phyloP scores from a whole-genome alignment of 2,888 invertebrate species.

The Encarsia formosa region DNA sequence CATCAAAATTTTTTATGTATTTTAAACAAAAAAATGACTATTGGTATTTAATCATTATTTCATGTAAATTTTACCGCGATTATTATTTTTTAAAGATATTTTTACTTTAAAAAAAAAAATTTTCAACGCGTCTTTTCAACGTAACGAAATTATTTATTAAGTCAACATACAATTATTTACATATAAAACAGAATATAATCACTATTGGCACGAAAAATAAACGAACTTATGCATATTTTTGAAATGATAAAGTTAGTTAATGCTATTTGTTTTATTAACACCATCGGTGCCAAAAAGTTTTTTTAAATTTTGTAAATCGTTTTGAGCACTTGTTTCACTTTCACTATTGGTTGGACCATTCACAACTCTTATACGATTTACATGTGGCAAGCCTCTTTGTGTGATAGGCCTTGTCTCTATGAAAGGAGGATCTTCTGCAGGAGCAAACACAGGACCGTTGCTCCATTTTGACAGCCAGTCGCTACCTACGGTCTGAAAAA shows the following conservation, averaged over 20 bases:
- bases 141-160: no score
- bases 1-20: no score
- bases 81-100: no score
- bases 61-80: no score
- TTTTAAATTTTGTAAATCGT: slow-evolving; percentile 9
- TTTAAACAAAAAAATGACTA: no score
- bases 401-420: background rate
- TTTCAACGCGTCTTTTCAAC: no score
- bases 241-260: background rate
- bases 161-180: no score
- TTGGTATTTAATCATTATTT: no score
- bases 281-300: slow-evolving; percentile 14
- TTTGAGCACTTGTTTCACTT: slow-evolving; percentile 4
- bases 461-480: slow-evolving; percentile 33
- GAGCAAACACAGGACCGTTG: slow-evolving; percentile 4
- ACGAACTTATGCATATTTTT: no score
- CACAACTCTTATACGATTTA: slow-evolving; percentile 18
- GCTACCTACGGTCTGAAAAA: slow-evolving; percentile 26
- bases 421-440: background rate
- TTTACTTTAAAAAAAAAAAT: no score
- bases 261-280: slow-evolving; percentile 2
- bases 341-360: background rate
- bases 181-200: no score
- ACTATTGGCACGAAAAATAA: no score
- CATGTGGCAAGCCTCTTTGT: slow-evolving; percentile 6